Evolutionary conservation across 2,113 vertebrate genomes (phyloP), one percentile per base, ranked within the genome.

Genomic region (Archilochus colubris): DNA sequence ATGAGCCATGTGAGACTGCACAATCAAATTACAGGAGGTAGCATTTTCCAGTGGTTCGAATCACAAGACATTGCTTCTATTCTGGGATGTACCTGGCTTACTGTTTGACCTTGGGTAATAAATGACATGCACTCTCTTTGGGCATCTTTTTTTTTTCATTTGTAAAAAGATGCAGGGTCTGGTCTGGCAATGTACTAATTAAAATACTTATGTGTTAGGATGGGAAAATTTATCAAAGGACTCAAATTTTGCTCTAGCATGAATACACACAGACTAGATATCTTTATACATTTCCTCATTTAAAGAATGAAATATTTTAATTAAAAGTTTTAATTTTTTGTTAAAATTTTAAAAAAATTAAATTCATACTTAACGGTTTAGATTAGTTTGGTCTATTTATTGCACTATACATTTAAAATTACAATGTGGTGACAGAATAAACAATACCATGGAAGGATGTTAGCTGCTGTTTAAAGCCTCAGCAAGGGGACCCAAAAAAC

Each of bases 11-110:
- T 94, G 88, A 97, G 92, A 50, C 61, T 25, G 91, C 90, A 97
- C 93, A 94, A 96, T 94, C 92, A 95, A 93, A 93, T 95, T 95
- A 96, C 90, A 94, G 86, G 90, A 97, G 92, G 92, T 73, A 94
- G 93, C 82, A 33, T 88, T 96, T 95, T 95, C 79, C 82, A 86
- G 85, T 12, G 14, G 82, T 91, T 91, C 2, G 1, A 91, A 90
- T 96, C 93, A 97, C 93, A 95, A 95, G 94, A 95, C 23, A 3
- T 69, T 78, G 88, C 58, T 96, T 81, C 95, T 95, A 95, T 96
- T 97, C 90, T 90, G 80, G 93, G 94, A 89, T 53, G 76, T 81
- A 95, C 91, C 88, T 96, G 89, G 77, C 79, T 93, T 90, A 86
- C 68, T 4, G 8, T 88, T 83, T 94, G 94, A 96, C 95, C 94